Conservation (phyloP, 2,888 invertebrate genomes). For the Diaperis boleti region DNA sequence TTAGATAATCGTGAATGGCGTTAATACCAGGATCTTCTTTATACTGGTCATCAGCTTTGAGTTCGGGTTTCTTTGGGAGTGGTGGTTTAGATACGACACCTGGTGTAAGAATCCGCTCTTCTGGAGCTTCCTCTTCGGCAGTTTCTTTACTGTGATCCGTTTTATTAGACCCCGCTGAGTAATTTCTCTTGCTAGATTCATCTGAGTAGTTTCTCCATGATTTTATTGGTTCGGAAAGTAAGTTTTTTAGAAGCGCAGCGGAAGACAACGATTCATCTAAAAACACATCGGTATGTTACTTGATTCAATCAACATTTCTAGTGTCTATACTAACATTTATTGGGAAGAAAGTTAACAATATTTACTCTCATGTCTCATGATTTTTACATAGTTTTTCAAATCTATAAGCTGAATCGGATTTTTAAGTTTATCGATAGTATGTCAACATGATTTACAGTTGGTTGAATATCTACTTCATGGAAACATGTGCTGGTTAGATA, state of each 20-base stretch:
- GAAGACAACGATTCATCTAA: slow-evolving; percentile 57
- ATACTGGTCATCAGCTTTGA: slow-evolving; percentile 5
- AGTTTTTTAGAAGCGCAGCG: slow-evolving; percentile 56
- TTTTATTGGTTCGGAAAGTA: slow-evolving; percentile 58
- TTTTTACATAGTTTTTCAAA: too few relatives aligned
- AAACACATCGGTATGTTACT: slow-evolving; percentile 11
- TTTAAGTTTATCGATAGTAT: too few relatives aligned
- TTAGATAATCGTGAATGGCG: slow-evolving; percentile 55
- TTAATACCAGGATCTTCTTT: slow-evolving; percentile 33
- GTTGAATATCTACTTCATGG: too few relatives aligned
- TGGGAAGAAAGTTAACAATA: too few relatives aligned
- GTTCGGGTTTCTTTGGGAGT: slow-evolving; percentile 57
- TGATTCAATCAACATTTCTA: too few relatives aligned
- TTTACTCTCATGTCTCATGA: too few relatives aligned
- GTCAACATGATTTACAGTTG: too few relatives aligned
- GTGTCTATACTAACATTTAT: too few relatives aligned
- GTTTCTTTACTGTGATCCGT: slow-evolving; percentile 37
- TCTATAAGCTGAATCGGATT: too few relatives aligned
- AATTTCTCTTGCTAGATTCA: slow-evolving; percentile 1
- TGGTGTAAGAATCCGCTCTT: slow-evolving; percentile 51
- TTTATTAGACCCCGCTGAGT: background rate
- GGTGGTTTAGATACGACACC: slow-evolving; percentile 63
- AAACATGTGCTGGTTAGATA: too few relatives aligned
- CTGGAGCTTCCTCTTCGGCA: background rate
- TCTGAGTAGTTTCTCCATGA: slow-evolving; percentile 53